Evolutionary conservation across 2,888 invertebrate genomes (phyloP), one percentile per base, ranked within the genome.

Genomic region (Drosophila prostipennis): DNA sequence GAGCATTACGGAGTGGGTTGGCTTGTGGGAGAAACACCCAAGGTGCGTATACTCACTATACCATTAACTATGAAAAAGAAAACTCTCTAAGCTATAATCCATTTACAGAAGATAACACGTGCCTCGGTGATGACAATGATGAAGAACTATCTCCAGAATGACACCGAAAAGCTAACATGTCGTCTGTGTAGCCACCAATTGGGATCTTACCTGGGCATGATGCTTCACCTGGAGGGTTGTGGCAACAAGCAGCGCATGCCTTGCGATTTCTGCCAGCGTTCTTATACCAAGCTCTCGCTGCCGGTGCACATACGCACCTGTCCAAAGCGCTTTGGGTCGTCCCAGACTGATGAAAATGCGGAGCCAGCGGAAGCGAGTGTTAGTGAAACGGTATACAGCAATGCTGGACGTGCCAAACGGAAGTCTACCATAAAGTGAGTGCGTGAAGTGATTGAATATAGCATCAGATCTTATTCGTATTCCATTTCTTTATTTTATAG

Each of bases 1-100:
- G 72, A 76, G 39, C 92, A 92, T 73, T 92, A 92, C 61, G 92
- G 92, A 29, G 58, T 92, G 7, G 91, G 91, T 5, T 92, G 91
- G 92, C 54, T 67, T 13, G 64, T 76, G 5, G 90, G 86, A 0
- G 69, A 88, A 13, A 40, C 70, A 3, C 71, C 84, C 14, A 43
- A 80, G 71, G 91, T 90, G 65, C 71, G 90, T n/a, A 77, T 11
- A n/a, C n/a, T 76, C 34, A 6, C 5, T 7, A 11, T n/a, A 11
- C 3, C 6, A 11, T 39, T 6, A 11, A 34, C 6, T 10, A 2
- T 14, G 45, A 23, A 10, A 14, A 19, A 0, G 29, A 23, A 11
- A 1, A 1, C 1, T 16, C 1, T n/a, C 6, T 51, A 11, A 8
- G 10, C 13, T 2, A 14, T 0, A 14, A 11, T 10, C 23, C 37